These are phyloP conservation scores for Labroides dimidiatus DNA, from an alignment of 2,797 vertebrate genomes.

Conservation along the genomic window DNA sequence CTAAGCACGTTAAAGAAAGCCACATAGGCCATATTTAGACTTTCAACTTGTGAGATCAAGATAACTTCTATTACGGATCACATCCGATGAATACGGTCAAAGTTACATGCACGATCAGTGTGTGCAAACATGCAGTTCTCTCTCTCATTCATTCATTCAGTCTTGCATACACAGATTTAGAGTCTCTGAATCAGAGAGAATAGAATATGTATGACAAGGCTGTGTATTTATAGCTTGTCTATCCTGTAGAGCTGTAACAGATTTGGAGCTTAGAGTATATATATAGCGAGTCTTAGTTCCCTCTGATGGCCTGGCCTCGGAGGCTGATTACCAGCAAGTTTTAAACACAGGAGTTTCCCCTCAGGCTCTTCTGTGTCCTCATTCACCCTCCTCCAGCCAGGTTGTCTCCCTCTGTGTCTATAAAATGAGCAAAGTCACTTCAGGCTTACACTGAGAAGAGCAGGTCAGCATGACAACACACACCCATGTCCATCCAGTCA, in stretches of 20 bases:
- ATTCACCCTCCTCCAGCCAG: conserved; percentile 15
- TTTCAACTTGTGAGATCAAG: conserved; percentile 57
- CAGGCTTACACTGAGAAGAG: conserved; percentile 22
- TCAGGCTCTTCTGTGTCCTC: conserved; percentile 36
- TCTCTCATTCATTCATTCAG: conserved; percentile 21
- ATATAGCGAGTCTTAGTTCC: conserved; percentile 73
- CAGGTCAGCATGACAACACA: conserved; percentile 25
- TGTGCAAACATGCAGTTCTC: conserved; percentile 12
- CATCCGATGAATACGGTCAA: conserved; percentile 26
- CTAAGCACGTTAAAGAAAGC: conserved; percentile 56
- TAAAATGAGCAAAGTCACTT: conserved; percentile 41
- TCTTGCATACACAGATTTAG: conserved; percentile 48
- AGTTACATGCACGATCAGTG: conserved; percentile 48
- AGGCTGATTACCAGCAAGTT: conserved; percentile 66
- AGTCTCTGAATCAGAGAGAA: conserved; percentile 63
- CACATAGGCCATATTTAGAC: conserved; percentile 41
- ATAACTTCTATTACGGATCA: conserved; percentile 41
- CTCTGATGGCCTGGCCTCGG: conserved; percentile 51
- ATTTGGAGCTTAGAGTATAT: conserved; percentile 79
- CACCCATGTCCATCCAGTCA: conserved; percentile 20
- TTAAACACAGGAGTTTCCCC: conserved; percentile 37
- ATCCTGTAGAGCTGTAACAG: conserved; percentile 68
- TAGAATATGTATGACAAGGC: conserved; percentile 40
- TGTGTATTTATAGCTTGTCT: conserved; percentile 74
- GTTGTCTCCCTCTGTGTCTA: conserved; percentile 29